Percentiles rank a stretch among this genome's conserved stretches.
Conservation (phyloP, 2,797 vertebrate species). For the Triplophysa yarkandensis region DNA sequence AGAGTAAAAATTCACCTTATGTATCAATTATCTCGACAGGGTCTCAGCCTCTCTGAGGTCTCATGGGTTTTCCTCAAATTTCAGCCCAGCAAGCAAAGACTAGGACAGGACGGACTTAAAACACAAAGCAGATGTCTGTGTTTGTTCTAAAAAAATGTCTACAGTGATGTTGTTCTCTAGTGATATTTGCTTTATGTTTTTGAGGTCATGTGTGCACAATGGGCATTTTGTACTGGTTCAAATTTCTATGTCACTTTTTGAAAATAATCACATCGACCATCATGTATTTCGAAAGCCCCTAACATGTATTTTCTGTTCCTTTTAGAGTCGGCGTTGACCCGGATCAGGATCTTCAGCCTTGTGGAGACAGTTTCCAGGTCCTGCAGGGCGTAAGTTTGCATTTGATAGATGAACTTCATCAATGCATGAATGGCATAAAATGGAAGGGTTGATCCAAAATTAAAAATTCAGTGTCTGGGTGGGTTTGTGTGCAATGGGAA, state of each 20-base stretch:
- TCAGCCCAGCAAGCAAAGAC: slow-evolving; percentile 21
- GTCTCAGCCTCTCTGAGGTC: slow-evolving; percentile 16
- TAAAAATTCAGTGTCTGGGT: no score
- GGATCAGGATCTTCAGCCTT: slow-evolving; percentile 89
- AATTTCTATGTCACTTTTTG: background rate
- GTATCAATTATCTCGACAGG: slow-evolving; percentile 20
- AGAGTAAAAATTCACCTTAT: slow-evolving; percentile 21
- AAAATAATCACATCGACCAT: background rate
- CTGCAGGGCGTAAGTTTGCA: slow-evolving; percentile 88
- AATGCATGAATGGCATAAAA: no score
- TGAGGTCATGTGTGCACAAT: no score
- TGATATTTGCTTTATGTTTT: no score
- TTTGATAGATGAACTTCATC: background rate
- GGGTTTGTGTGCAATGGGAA: no score
- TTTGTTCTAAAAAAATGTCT: background rate
- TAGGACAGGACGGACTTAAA: background rate
- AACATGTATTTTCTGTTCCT: slow-evolving; percentile 3
- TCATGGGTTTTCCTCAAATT: slow-evolving; percentile 22
- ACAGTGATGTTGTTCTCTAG: no score
- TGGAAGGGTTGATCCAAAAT: no score
- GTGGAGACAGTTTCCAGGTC: slow-evolving; percentile 94
- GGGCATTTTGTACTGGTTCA: background rate
- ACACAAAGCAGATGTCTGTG: background rate
- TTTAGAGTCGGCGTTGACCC: slow-evolving; percentile 92
- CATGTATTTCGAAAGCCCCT: background rate